These are phyloP conservation scores for Porites divaricata DNA, from an alignment of 92 coral and sea anemone species.

Conservation along the genomic window DNA sequence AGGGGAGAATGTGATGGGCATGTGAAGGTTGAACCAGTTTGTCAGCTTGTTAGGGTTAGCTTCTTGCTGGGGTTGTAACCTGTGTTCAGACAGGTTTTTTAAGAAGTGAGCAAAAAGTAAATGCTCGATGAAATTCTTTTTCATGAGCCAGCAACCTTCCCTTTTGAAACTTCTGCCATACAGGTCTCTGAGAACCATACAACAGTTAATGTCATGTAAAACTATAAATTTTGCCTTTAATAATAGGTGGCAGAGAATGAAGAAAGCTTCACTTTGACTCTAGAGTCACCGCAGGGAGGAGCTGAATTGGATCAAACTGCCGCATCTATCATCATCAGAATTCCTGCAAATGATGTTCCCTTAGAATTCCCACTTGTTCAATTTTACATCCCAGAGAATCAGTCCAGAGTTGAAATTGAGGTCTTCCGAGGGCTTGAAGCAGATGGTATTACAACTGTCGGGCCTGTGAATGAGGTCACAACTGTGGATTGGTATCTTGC, in stretches of 20 bases:
- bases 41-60: no score
- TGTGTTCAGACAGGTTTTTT: no score
- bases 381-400: slow-evolving; percentile 77
- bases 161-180: no score
- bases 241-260: slow-evolving; percentile 80
- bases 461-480: slow-evolving; percentile 61
- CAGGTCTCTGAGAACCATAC: no score
- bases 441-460: slow-evolving; percentile 76
- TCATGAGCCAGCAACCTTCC: no score
- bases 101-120: no score
- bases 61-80: no score
- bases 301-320: slow-evolving; percentile 73
- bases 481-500: slow-evolving; percentile 74
- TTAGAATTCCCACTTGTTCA: slow-evolving; percentile 76
- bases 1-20: no score
- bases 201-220: no score
- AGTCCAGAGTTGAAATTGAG: slow-evolving; percentile 65
- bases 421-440: slow-evolving; percentile 77
- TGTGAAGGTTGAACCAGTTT: no score
- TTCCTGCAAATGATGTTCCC: slow-evolving; percentile 91
- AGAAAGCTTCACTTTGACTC: slow-evolving; percentile 60
- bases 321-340: slow-evolving; percentile 60
- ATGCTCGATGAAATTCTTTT: no score
- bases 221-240: no score
- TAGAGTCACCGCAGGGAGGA: slow-evolving; percentile 77